Evolutionary conservation across 2,888 invertebrate genomes (phyloP).

Genomic region (Archaeoteleia sp.): DNA sequence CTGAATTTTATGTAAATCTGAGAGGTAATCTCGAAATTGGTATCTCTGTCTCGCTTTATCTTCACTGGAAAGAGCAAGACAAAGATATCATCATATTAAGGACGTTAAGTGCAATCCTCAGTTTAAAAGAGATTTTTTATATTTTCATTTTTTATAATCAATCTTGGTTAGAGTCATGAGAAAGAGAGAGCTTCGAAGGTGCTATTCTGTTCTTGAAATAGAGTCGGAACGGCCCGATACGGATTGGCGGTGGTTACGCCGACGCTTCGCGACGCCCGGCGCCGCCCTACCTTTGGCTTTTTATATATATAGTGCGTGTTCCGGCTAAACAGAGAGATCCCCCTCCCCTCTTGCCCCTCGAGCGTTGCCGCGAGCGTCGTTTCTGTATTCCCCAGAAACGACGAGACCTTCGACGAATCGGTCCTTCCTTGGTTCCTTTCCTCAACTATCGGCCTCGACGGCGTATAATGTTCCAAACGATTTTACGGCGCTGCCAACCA

Average conservation of each 20-base stretch:
- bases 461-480: too few species aligned
- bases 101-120: too few species aligned
- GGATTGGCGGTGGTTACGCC: slow-evolving; percentile 62
- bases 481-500: too few species aligned
- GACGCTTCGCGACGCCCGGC: slow-evolving; percentile 59
- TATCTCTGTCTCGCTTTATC: too few species aligned
- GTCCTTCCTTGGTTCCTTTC: slow-evolving; percentile 48
- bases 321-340: slow-evolving; percentile 45
- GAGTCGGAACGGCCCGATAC: slow-evolving; percentile 69
- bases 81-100: too few species aligned
- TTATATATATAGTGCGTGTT: slow-evolving; percentile 56
- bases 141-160: too few species aligned
- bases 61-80: too few species aligned
- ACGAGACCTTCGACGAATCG: slow-evolving; percentile 37
- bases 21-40: too few species aligned
- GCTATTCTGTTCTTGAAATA: slow-evolving; percentile 72
- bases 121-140: too few species aligned
- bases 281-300: slow-evolving; percentile 61
- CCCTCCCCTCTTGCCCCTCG: slow-evolving; percentile 29
- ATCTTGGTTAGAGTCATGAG: slow-evolving; percentile 31
- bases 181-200: slow-evolving; percentile 55
- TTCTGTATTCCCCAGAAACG: slow-evolving; percentile 37
- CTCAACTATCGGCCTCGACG: neutral
- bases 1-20: too few species aligned
- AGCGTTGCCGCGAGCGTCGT: slow-evolving; percentile 28